Evolutionary conservation across 1,140 invertebrate genomes (phyloP), one percentile per base, ranked within the genome.

Genomic region (Aphaenogaster floridana): DNA sequence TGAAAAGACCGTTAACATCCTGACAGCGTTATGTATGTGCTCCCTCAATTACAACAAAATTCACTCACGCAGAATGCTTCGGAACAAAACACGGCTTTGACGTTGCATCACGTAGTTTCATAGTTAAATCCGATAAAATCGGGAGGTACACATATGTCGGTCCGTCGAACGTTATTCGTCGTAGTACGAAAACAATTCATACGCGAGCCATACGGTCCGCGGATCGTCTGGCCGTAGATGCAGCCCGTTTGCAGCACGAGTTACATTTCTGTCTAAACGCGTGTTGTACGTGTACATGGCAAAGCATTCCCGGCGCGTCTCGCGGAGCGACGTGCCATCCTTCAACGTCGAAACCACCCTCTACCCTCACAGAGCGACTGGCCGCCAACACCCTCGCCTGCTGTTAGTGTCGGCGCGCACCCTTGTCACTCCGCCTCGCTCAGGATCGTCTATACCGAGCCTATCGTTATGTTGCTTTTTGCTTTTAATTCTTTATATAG

Each of bases 291-390:
- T 88, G 79, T 52, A 83, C 11, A 39, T 74, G 80, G 69, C 90
- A 57, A 87, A 59, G 77, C 77, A 91, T 91, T 89, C 90, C 72
- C 54, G 39, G 7, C 77, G 86, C 90, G 90, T 88, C 87, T 91
- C 89, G 48, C 39, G 48, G 86, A 68, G 76, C 88, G 71, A 81
- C 87, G 81, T 86, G 81, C 87, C 83, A 92, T 92, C 89, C 88
- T 86, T 92, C 88, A 91, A 91, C 64, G 91, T 92, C 89, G 83
- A 87, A 76, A 89, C 86, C 88, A 88, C 72, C 90, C 90, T 79
- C 42, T 64, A 89, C 45, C 81, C 86, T 85, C 80, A 45, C 52
- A 15, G 45, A 78, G 6, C 71, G 39, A 88, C 52, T 11, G 69
- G 42, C 81, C 54, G 64, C 86, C 39, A 17, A 50, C 80, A 61